Conservation (phyloP, 2,888 invertebrate genomes). For the Latrodectus hesperus region DNA sequence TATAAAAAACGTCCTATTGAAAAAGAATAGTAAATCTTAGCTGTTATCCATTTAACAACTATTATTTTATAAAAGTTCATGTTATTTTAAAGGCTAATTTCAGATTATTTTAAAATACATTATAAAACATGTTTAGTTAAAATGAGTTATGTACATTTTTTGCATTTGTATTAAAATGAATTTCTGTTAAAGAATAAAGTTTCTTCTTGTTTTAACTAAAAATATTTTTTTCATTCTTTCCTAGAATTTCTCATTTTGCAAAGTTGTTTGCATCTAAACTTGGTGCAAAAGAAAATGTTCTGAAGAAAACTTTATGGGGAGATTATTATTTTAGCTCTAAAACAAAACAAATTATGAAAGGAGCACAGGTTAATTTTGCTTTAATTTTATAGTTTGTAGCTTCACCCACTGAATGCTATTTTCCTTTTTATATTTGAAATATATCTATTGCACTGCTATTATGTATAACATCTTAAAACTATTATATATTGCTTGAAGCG, state of each 20-base stretch:
- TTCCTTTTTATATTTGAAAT: too few relatives aligned
- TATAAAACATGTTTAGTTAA: too few relatives aligned
- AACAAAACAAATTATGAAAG: slow-evolving; percentile 86
- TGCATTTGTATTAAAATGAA: not conserved
- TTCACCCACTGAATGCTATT: not conserved
- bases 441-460: too few relatives aligned
- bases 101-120: too few relatives aligned
- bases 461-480: too few relatives aligned
- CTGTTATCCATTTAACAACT: too few relatives aligned
- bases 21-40: too few relatives aligned
- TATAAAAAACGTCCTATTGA: too few relatives aligned
- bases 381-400: not conserved
- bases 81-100: too few relatives aligned
- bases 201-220: not conserved
- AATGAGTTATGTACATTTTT: not conserved
- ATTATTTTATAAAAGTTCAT: too few relatives aligned
- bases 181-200: not conserved
- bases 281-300: slow-evolving; percentile 82
- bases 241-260: slow-evolving; percentile 87
- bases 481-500: too few relatives aligned
- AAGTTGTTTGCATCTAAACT: slow-evolving; percentile 84
- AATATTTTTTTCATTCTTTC: slow-evolving; percentile 72
- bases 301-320: slow-evolving; percentile 92
- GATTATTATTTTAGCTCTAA: slow-evolving; percentile 92
- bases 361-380: slow-evolving; percentile 82